These are phyloP conservation scores for Drosophila falleni DNA, from an alignment of 2,888 invertebrate genomes.

Conservation along the genomic window DNA sequence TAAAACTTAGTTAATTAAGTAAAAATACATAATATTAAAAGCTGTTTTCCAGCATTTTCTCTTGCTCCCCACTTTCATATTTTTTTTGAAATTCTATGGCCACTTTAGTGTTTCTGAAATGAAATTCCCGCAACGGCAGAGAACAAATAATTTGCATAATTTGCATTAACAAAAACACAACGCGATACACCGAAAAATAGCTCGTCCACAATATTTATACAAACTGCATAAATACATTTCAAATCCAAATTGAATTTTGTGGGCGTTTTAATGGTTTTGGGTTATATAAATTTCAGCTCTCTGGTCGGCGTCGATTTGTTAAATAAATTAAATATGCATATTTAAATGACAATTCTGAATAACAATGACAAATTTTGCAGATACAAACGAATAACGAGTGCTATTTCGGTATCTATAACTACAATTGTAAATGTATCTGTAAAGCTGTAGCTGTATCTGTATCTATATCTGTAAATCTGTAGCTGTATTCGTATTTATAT, in stretches of 20 bases:
- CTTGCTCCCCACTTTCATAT: background rate
- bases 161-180: conserved; percentile 54
- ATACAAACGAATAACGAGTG: conserved; percentile 39
- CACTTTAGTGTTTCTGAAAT: conserved; percentile 9
- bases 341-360: conserved; percentile 55
- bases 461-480: conserved; percentile 4
- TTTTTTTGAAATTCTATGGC: conserved; percentile 1
- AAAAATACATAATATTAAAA: conserved; percentile 7
- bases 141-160: conserved; percentile 61
- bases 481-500: conserved; percentile 6
- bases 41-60: conserved; percentile 10
- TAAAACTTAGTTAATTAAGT: conserved; percentile 5
- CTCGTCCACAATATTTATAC: conserved; percentile 15
- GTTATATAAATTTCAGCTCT: conserved; percentile 12
- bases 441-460: conserved; percentile 5
- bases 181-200: conserved; percentile 33
- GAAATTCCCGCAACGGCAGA: conserved; percentile 2
- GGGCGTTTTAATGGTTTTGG: conserved; percentile 21
- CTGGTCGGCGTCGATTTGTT: conserved; percentile 35
- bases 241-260: conserved; percentile 61
- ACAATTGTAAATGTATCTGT: background rate
- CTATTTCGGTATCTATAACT: conserved; percentile 25
- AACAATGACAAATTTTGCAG: conserved; percentile 31
- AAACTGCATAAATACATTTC: conserved; percentile 38
- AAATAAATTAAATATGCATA: conserved; percentile 68